phyloP scores from a whole-genome alignment of 1,140 invertebrate species.

The Polyergus mexicanus region DNA sequence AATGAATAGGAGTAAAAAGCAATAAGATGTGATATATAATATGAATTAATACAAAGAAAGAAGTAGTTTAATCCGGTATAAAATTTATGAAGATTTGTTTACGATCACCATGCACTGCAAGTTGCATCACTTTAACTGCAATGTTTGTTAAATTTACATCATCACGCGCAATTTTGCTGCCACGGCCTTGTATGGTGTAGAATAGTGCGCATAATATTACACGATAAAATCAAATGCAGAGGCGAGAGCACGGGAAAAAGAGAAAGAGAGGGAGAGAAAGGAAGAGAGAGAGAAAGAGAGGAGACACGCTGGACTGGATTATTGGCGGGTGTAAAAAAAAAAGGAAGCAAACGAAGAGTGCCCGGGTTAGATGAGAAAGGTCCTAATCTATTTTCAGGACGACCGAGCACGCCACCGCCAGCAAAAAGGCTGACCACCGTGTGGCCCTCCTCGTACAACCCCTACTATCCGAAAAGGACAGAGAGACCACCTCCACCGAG shows the following conservation, averaged over 20 bases:
- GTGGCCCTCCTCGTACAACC: conserved; percentile 82
- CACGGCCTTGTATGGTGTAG: conserved; percentile 75
- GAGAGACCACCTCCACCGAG: conserved; percentile 80
- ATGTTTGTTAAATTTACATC: conserved; percentile 5
- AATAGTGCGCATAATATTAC: conserved; percentile 72
- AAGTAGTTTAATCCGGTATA: background rate
- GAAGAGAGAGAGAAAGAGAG: background rate
- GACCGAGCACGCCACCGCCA: conserved; percentile 81
- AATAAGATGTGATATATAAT: background rate
- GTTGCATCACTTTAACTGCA: background rate
- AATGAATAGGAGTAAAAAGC: background rate
- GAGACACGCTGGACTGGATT: conserved; percentile 14
- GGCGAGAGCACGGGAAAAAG: conserved; percentile 12
- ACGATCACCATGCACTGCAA: background rate
- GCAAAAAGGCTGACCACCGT: conserved; percentile 81
- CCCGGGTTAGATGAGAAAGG: conserved; percentile 81
- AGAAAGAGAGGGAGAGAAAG: background rate
- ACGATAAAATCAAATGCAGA: conserved; percentile 36
- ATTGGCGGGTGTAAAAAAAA: conserved; percentile 31
- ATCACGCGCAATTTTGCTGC: background rate
- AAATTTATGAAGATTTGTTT: background rate
- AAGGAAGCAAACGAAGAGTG: conserved; percentile 48
- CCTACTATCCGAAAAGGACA: conserved; percentile 82
- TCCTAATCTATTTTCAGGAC: conserved; percentile 84
- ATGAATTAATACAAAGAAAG: background rate